Evolutionary conservation across 2,113 vertebrate species (phyloP).

Genomic region (Callipepla californica): DNA sequence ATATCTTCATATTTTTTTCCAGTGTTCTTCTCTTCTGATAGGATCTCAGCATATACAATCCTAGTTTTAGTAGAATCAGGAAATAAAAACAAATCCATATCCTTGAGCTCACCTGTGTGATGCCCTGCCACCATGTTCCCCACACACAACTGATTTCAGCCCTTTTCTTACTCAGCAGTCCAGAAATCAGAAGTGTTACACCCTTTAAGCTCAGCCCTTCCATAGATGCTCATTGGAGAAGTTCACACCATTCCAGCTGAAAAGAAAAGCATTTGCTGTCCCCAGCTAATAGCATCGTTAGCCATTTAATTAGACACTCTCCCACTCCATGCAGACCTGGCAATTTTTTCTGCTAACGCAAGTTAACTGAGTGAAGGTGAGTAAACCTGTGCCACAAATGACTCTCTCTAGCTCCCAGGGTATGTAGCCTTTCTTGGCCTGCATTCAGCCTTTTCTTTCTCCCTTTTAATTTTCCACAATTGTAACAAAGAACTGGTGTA

Average conservation of each 20-base stretch:
- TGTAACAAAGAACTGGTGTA: background rate
- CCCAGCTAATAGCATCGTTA: background rate
- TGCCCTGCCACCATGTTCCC: background rate
- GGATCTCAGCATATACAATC: background rate
- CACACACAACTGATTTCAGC: background rate
- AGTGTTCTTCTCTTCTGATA: background rate
- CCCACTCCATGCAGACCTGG: background rate
- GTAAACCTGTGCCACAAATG: background rate
- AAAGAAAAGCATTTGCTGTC: background rate
- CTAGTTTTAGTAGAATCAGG: background rate
- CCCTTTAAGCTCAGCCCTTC: background rate
- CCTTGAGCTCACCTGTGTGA: background rate
- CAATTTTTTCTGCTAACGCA: background rate
- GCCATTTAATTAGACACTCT: background rate
- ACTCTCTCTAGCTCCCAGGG: background rate
- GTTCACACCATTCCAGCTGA: background rate
- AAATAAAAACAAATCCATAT: background rate
- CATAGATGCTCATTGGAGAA: background rate
- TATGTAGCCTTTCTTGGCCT: background rate
- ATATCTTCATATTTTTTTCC: fast-evolving
- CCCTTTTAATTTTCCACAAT: background rate
- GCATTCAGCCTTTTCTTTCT: background rate
- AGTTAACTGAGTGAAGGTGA: background rate
- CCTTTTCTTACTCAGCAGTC: background rate
- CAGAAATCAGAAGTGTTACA: background rate